Evolutionary conservation across 2,113 vertebrate genomes (phyloP), one percentile per base, ranked within the genome.

Genomic region (Phyllostomus discolor): DNA sequence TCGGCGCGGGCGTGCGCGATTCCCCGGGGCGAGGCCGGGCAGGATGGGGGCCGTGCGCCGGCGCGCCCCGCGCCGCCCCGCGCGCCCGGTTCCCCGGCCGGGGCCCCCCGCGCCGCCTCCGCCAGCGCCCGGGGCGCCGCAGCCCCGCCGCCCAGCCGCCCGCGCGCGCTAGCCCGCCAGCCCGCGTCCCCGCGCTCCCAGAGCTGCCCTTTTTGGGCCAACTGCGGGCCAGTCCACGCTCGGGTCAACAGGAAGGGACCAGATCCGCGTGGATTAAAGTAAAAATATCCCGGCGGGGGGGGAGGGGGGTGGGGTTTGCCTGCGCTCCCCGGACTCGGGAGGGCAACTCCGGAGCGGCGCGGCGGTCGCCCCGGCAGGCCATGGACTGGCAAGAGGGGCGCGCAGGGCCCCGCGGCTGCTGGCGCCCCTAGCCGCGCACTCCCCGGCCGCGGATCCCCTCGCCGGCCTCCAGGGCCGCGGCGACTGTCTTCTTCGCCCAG

Each of bases 41-140:
- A 84, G 91, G 88, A 97, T 97, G 97, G 96, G 95, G 91, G 54
- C 78, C 33, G 50, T 6, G 85, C 50, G 66, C 93, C 88, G 22
- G 83, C 62, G 79, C 38, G 75, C 92, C 79, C 90, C 84, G 66
- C 64, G 50, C 76, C 59, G 16, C 82, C 48, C 69, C 22, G 6
- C 31, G 57, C 19, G 28, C 52, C 52, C 5, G 31, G 16, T 33
- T n/a, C 11, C 10, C 19, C 6, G 20, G 35, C 67, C 1, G 1
- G n/a, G 22, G 38, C 2, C 66, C 50, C 64, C 7, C 1, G 66
- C 14, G 22, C 67, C 59, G 79, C 87, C 83, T 50, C 10, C 72
- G 70, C 31, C 38, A 20, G 93, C 24, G 76, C 93, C 90, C 94
- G 31, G 86, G 22, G 73, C 93, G n/a, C 96, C 46, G 81, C 94